Base-by-base conservation (phyloP, 1,140 invertebrate species). In the Drosophila sp. region DNA sequence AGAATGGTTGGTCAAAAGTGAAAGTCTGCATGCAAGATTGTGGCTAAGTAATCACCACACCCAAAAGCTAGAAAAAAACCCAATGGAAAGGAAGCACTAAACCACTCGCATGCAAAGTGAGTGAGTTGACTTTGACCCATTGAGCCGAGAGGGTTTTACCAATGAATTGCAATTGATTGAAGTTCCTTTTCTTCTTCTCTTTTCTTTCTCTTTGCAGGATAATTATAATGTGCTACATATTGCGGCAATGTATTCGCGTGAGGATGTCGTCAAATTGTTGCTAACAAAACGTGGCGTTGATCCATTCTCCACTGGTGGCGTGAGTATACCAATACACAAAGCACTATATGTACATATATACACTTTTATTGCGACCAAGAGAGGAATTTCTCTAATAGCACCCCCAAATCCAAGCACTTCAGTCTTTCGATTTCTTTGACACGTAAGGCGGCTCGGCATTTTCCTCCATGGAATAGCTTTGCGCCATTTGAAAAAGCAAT, bases 211-310 rank as follows among this genome's bases (percentile, higher is more conserved):
- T 89, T 79, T 91, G 69, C 93, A 99, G 98, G 98, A 99, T 93
- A 98, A 98, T 92, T 97, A 97, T 93, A 98, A 98, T 93, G 97
- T 96, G 30, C 94, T 99, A 29, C 98, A 99, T 92, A 96, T 98
- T 92, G 97, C 98, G 17, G 96, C 98, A 32, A 96, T 97, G 94
- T 96, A 97, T 92, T 98, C 97, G 25, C 95, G 98, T 82, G 98
- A 99, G 92, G 98, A 99, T 92, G 97, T 98, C 60, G 96, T 99
- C 89, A 97, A 98, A 90, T 93, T 98, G 32, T 94, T 99, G 6
- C 93, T 99, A 54, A 95, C 95, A 44, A 97, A 97, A 92, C 96
- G 96, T 92, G 97, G 96, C 11, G 96, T 98, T 2, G 98, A 99
- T 93, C 95, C 97, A 29, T 97, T 96, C 87, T 95, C 97, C 29